phyloP scores from a whole-genome alignment of 2,113 vertebrate genomes.

The Orcinus orca region DNA sequence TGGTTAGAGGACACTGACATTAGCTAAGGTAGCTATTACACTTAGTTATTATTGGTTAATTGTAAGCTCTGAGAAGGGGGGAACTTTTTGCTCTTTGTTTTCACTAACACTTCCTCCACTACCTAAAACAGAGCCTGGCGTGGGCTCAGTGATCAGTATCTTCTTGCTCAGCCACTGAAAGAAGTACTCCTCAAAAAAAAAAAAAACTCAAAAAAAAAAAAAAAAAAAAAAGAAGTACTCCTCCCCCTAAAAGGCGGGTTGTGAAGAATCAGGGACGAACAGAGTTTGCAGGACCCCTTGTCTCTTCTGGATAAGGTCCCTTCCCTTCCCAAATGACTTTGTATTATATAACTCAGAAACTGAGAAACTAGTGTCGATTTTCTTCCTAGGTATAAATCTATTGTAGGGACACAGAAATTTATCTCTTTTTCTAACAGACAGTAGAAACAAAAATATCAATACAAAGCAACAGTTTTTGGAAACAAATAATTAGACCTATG shows the following conservation, averaged over 20 bases:
- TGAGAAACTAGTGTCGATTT: neutral
- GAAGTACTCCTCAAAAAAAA: neutral
- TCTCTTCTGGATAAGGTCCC: neutral
- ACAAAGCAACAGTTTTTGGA: neutral
- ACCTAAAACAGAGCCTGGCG: neutral
- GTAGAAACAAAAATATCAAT: neutral
- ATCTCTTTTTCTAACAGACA: neutral
- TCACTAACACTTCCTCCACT: neutral
- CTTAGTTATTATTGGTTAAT: neutral
- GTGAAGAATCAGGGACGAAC: neutral
- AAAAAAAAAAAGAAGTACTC: neutral
- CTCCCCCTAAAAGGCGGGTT: neutral
- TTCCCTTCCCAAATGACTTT: neutral
- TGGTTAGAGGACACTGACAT: fast-evolving
- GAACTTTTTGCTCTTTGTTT: neutral
- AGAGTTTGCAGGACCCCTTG: neutral
- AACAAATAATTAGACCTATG: conserved; percentile 31
- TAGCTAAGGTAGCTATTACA: neutral
- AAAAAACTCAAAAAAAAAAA: too few relatives aligned
- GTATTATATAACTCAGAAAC: neutral
- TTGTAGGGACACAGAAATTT: neutral
- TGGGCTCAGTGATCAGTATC: neutral
- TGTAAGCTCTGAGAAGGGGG: neutral
- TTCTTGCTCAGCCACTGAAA: neutral
- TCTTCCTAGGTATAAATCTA: neutral